These are phyloP conservation scores for Zaprionus bogoriensis DNA, from an alignment of 2,888 invertebrate genomes.

Conservation along the genomic window DNA sequence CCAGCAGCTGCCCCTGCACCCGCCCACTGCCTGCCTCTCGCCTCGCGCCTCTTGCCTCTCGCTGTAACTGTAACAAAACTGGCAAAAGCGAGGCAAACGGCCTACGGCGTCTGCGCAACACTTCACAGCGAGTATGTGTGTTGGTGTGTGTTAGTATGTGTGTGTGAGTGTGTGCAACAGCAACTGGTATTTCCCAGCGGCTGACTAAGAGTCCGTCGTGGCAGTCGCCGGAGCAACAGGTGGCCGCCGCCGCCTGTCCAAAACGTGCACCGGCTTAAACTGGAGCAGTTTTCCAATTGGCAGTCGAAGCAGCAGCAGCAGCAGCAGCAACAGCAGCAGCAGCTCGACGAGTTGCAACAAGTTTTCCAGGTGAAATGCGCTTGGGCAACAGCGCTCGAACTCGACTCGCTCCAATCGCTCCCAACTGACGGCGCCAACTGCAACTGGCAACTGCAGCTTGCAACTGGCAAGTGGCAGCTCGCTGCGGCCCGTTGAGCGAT, in stretches of 20 bases:
- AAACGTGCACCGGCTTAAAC: conserved; percentile 77
- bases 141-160: background rate
- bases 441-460: conserved; percentile 8
- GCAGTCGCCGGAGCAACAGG: conserved; percentile 41
- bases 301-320: conserved; percentile 22
- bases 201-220: conserved; percentile 60
- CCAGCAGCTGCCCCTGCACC: background rate
- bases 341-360: conserved; percentile 38
- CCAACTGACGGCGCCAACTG: conserved; percentile 14
- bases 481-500: conserved; percentile 58
- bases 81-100: conserved; percentile 52
- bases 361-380: conserved; percentile 61
- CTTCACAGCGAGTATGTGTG: conserved; percentile 41
- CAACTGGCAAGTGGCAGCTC: conserved; percentile 10
- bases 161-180: conserved; percentile 4
- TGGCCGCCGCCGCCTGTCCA: conserved; percentile 56
- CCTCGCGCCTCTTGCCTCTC: too few relatives aligned
- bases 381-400: conserved; percentile 4
- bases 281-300: conserved; percentile 76
- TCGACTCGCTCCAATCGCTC: background rate
- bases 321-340: conserved; percentile 2
- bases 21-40: too few relatives aligned
- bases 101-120: conserved; percentile 76
- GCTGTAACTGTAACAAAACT: conserved; percentile 68
- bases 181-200: conserved; percentile 77